Evolutionary conservation across 2,797 vertebrate species (phyloP).

Genomic region (Phalloptychus januarius): DNA sequence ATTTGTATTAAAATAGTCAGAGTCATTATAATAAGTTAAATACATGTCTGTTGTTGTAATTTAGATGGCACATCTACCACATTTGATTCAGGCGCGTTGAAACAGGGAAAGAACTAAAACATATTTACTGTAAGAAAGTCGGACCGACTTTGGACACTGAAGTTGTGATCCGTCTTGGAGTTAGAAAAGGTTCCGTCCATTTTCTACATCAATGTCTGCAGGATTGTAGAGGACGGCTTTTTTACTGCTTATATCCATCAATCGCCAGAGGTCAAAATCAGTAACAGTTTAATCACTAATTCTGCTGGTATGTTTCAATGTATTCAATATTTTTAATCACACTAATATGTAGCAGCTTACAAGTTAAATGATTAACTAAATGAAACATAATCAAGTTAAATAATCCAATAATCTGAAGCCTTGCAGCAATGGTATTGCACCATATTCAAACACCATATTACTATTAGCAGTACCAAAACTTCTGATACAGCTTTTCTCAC

Average conservation of each 20-base stretch:
- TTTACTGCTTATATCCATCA: background rate
- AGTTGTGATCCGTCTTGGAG: background rate
- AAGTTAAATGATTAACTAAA: background rate
- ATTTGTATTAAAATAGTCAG: background rate
- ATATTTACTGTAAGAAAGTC: too few species aligned
- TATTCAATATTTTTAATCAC: background rate
- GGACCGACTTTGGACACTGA: background rate
- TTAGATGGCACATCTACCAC: too few species aligned
- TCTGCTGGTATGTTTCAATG: background rate
- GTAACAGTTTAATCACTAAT: background rate
- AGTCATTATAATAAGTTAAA: background rate
- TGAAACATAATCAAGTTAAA: background rate
- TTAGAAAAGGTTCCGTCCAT: background rate
- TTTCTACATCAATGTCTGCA: background rate
- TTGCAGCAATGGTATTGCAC: background rate
- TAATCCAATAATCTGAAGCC: background rate
- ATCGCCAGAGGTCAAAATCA: background rate
- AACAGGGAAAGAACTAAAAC: too few species aligned
- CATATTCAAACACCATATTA: background rate
- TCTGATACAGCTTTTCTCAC: background rate
- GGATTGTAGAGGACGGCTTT: background rate
- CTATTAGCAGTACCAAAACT: background rate
- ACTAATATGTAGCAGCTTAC: background rate
- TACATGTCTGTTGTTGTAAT: background rate
- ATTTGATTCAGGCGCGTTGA: too few species aligned